Evolutionary conservation across 1,140 invertebrate species (phyloP), one percentile per base, ranked within the genome.

Genomic region (Macrotrachela quadricornifera): DNA sequence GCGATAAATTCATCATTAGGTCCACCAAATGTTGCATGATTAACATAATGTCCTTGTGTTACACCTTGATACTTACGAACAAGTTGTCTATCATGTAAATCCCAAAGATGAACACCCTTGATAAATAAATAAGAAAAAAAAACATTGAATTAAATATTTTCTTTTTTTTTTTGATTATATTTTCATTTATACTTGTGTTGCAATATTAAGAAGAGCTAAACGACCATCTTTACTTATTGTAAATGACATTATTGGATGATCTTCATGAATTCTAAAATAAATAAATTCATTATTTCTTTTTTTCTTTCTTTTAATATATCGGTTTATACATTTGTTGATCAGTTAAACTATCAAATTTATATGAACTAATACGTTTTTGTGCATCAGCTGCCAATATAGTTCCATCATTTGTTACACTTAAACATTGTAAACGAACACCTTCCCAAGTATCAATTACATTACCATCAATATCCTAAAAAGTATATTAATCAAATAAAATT

Each of bases 1-100:
- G 91, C 91, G 59, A 97, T 79, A 70, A 94, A 97, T 71, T 90
- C 84, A 68, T 96, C 83, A 72, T 92, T 86, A n/a, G 83, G 77
- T 56, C 91, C 91, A 56, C 92, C 91, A 72, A 96, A 97, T 69
- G 87, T 88, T 49, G 86, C 90, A 71, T 94, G 85, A 67, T 96
- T 94, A 51, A 86, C 91, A 70, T 86, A 96, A 71, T 86, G 85
- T 53, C 86, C 87, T 73, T 96, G 91, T 50, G 82, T 84, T 16
- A 94, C 81, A 11, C 91, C 91, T 69, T 90, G 74, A 71, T 90
- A 96, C 63, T 87, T 85, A 51, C 88, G 77, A 46, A 97, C 77
- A 58, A 96, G 75, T 58, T 80, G 80, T 64, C 78, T 78, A 64
- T 90, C 80, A 69, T 86, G 67, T 54, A 94, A 75, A 71, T 95